Percentiles rank a stretch among this genome's conserved stretches.
phyloP scores from a whole-genome alignment of 2,888 invertebrate genomes.

The Seira musarum region DNA sequence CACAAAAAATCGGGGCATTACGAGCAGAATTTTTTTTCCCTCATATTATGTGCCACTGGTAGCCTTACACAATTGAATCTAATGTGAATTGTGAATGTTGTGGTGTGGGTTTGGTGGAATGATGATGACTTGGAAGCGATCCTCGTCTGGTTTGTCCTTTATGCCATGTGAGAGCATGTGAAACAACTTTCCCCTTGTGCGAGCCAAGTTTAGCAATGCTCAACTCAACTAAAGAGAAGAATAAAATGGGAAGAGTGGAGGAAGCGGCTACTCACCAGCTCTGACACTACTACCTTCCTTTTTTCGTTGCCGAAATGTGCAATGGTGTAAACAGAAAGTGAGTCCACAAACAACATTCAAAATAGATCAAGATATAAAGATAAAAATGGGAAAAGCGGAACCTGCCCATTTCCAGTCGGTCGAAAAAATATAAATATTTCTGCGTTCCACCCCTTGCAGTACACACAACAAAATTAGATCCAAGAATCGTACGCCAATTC shows the following conservation, averaged over 20 bases:
- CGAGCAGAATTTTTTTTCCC: background rate
- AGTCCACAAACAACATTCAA: background rate
- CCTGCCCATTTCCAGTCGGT: slow-evolving; percentile 37
- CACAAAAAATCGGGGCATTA: background rate
- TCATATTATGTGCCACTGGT: background rate
- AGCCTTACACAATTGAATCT: background rate
- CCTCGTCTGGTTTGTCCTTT: slow-evolving; percentile 23
- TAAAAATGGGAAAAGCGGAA: background rate
- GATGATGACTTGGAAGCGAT: slow-evolving; percentile 34
- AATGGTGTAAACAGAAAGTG: background rate
- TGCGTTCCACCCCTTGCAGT: slow-evolving; percentile 5
- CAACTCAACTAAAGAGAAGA: background rate
- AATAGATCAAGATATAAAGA: background rate
- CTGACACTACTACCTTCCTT: too few relatives aligned
- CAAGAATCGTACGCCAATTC: background rate
- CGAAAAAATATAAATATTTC: slow-evolving; percentile 17
- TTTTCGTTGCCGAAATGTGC: too few relatives aligned
- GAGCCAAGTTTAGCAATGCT: slow-evolving; percentile 6
- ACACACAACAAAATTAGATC: slow-evolving; percentile 9
- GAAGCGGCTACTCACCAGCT: too few relatives aligned
- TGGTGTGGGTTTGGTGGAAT: background rate
- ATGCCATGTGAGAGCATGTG: background rate
- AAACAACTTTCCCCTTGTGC: background rate
- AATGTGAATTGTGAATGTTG: background rate
- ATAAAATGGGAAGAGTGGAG: background rate